These are phyloP conservation scores for Rhincodon typus DNA, from an alignment of 2,797 vertebrate genomes.

Conservation along the genomic window DNA sequence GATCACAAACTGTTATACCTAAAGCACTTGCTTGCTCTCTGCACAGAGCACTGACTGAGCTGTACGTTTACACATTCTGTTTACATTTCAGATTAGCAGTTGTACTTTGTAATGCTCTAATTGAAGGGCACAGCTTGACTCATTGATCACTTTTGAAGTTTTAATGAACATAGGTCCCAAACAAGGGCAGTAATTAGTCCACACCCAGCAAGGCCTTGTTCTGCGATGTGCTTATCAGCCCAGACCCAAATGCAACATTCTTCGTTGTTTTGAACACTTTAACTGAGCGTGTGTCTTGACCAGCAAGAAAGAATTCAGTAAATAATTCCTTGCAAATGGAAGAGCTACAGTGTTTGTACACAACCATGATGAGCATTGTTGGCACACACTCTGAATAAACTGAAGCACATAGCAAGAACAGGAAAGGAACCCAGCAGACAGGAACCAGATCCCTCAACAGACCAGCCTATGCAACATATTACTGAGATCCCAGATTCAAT, in stretches of 20 bases:
- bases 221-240: not conserved
- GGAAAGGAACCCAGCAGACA: not conserved
- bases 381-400: not conserved
- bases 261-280: not conserved
- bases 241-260: not conserved
- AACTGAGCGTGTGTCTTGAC: not conserved
- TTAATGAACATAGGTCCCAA: not conserved
- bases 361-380: not conserved
- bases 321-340: not conserved
- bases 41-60: not conserved
- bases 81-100: not conserved
- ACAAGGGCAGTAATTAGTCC: not conserved
- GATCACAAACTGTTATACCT: not conserved
- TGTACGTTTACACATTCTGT: not conserved
- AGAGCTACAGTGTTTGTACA: not conserved
- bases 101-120: not conserved
- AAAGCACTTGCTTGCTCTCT: not conserved
- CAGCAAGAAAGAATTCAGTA: not conserved
- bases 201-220: not conserved
- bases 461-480: not conserved
- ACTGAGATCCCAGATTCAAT: not conserved
- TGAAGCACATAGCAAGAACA: not conserved
- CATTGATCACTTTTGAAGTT: not conserved
- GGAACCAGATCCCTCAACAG: not conserved
- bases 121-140: not conserved